Evolutionary conservation across 2,888 invertebrate genomes (phyloP).

Genomic region (Villa cingulata): DNA sequence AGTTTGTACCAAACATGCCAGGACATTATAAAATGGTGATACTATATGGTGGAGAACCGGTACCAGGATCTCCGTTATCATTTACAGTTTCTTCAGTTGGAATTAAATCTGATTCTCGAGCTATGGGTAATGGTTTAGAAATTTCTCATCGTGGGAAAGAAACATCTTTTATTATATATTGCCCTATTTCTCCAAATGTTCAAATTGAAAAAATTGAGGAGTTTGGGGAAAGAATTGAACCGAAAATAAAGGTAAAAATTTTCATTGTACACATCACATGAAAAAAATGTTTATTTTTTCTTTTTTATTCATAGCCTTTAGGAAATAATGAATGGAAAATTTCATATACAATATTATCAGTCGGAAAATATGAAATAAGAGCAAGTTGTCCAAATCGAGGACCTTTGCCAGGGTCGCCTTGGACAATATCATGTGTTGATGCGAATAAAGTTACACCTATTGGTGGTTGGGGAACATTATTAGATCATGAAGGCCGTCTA

Average conservation of each 20-base stretch:
- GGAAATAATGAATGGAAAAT: constrained; percentile 74
- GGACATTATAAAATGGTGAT: constrained; percentile 51
- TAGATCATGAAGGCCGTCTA: constrained; percentile 60
- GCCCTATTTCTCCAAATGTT: constrained; percentile 43
- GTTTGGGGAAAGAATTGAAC: constrained; percentile 34
- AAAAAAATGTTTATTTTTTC: not conserved
- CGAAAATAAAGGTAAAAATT: constrained; percentile 28
- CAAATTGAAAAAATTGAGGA: constrained; percentile 41
- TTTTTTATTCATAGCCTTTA: constrained; percentile 26
- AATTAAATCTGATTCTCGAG: constrained; percentile 41
- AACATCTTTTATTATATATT: constrained; percentile 51
- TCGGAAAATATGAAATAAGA: constrained; percentile 82
- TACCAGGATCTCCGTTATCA: constrained; percentile 41
- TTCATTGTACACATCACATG: not conserved
- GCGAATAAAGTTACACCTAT: constrained; percentile 39
- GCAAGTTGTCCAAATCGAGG: constrained; percentile 51
- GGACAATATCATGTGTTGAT: constrained; percentile 48
- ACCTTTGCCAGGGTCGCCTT: constrained; percentile 64
- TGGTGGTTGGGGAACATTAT: constrained; percentile 76
- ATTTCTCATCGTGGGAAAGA: constrained; percentile 57
- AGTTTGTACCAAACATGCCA: constrained; percentile 72
- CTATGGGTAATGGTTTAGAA: constrained; percentile 54
- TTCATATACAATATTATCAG: constrained; percentile 78
- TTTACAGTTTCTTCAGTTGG: constrained; percentile 48
- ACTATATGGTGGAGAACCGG: constrained; percentile 51